Evolutionary conservation across 2,797 vertebrate genomes (phyloP).

Genomic region (Crax fasciolata): DNA sequence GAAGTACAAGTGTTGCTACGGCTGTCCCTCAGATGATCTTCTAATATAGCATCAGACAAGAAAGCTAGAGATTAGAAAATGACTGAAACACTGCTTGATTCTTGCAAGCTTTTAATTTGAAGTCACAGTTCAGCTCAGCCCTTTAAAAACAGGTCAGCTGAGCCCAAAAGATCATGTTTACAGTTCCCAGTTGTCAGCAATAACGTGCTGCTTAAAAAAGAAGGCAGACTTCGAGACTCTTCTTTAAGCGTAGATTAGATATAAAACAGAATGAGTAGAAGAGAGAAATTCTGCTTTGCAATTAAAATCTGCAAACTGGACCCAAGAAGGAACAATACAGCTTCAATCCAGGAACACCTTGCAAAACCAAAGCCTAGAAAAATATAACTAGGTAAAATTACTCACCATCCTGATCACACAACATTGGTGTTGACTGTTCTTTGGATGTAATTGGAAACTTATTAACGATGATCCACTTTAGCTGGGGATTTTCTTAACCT

Average conservation of each 20-base stretch:
- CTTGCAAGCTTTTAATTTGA: conserved; percentile 14
- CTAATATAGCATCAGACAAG: background rate
- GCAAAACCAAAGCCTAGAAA: conserved; percentile 38
- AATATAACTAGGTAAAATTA: conserved; percentile 19
- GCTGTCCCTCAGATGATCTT: background rate
- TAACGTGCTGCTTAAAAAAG: conserved; percentile 1
- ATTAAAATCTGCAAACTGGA: background rate
- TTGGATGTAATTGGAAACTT: conserved; percentile 70
- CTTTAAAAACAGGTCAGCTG: background rate
- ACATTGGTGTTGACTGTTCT: conserved; percentile 50
- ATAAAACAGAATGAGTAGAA: conserved; percentile 25
- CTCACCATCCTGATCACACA: conserved; percentile 18
- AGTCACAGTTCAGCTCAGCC: background rate
- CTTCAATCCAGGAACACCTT: conserved; percentile 45
- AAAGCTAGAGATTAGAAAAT: background rate
- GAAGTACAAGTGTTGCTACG: background rate
- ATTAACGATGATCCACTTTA: conserved; percentile 56
- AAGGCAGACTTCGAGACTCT: conserved; percentile 15
- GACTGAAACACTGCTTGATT: background rate
- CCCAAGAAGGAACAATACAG: conserved; percentile 9
- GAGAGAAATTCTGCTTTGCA: background rate
- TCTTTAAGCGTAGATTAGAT: conserved; percentile 34
- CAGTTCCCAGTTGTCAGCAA: conserved; percentile 17
- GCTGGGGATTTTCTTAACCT: conserved; percentile 73
- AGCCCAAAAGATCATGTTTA: conserved; percentile 15